Conservation (phyloP, 2,888 invertebrate species). For the Megamerina dolium region DNA sequence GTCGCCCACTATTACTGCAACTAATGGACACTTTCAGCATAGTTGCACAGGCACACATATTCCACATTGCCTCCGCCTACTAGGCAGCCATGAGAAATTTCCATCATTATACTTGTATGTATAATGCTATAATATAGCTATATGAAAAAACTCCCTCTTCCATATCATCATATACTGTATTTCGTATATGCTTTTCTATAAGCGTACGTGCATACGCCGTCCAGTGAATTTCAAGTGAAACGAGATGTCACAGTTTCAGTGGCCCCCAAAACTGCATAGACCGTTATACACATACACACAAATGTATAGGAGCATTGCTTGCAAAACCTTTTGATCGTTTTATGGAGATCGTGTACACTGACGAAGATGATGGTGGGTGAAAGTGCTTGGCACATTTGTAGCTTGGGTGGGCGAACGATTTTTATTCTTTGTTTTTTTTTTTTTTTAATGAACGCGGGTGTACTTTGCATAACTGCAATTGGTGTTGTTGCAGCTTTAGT, state of each 20-base stretch:
- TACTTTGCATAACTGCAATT: constrained; percentile 8
- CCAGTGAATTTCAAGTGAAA: constrained; percentile 3
- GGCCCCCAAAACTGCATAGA: neutral
- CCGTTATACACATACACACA: too few relatives aligned
- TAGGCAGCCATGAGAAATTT: constrained; percentile 5
- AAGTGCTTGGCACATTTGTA: neutral
- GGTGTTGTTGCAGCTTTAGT: neutral
- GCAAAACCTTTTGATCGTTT: too few relatives aligned
- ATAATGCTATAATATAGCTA: too few relatives aligned
- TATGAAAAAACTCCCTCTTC: too few relatives aligned
- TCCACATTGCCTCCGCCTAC: neutral
- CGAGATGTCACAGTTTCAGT: constrained; percentile 8
- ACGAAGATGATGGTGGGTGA: constrained; percentile 1
- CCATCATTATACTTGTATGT: too few relatives aligned
- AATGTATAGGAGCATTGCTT: too few relatives aligned
- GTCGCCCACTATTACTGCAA: constrained; percentile 12
- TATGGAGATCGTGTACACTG: too few relatives aligned
- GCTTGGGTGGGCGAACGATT: constrained; percentile 3
- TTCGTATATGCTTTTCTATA: too few relatives aligned
- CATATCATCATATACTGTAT: too few relatives aligned
- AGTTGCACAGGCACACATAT: constrained; percentile 11
- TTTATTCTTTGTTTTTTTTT: too few relatives aligned
- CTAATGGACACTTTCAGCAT: constrained; percentile 19
- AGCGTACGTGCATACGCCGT: neutral
- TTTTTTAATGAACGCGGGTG: neutral